Evolutionary conservation across 37 sponge, comb jelly and placozoan genomes (phyloP), one percentile per base, ranked within the genome.

Genomic region (Aphrocallistes beatrix): DNA sequence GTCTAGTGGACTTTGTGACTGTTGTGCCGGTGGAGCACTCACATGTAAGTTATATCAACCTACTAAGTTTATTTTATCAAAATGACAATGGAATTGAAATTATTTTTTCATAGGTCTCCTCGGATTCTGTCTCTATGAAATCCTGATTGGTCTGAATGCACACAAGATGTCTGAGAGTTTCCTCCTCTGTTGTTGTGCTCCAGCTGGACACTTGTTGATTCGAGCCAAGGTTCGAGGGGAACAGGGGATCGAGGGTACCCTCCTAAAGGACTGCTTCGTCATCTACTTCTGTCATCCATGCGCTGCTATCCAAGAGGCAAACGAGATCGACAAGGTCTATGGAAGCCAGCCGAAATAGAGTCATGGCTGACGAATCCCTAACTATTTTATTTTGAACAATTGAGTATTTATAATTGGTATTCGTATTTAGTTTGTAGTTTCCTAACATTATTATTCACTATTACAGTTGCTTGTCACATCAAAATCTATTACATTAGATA

Each of bases 131-230:
- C 75, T 60, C 8, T 60, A 60, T 13, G 75, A 60, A 30, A 60
- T 60, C 75, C 75, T 60, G 75, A 60, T 60, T 13, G 75, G 75
- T 25, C 34, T 60, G 75, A 60, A 60, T 60, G 75, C 75, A 60
- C 75, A 60, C 34, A 60, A 60, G 75, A 60, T 60, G 75, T 60
- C 75, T 60, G 75, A 60, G 75, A 60, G 21, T 30, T 60, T 60
- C 75, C 75, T 60, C 25, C 75, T 60, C 75, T 60, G 75, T 13
- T 60, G 75, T 30, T 60, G 75, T 30, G 75, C 75, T 13, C 1
- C n/a, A 32, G 25, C 34, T 19, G 75, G 75, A 19, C 75, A 60
- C n/a, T 19, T 60, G 75, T 60, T 60, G 75, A 60, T 60, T 30
- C 10, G 75, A 60, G 3, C 32, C n/a, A 60, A 60, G 34, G n/a